Base-by-base conservation (phyloP, 1,140 invertebrate species). In the Araneus ventricosus region DNA sequence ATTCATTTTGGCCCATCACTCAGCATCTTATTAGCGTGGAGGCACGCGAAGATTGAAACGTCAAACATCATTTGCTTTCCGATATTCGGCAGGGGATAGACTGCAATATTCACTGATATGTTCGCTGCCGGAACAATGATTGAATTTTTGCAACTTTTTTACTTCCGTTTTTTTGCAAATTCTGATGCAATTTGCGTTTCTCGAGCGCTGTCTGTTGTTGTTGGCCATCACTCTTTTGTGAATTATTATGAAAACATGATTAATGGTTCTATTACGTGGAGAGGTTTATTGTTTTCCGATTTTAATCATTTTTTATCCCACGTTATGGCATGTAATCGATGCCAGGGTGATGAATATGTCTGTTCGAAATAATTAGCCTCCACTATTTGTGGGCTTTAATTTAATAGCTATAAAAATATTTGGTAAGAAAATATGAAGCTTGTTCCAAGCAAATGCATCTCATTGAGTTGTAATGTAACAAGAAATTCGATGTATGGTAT, bases 1-100 rank as follows among this genome's bases (percentile, higher is more conserved):
- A 75, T 34, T 75, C 70, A 37, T 34, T 5, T 20, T 30, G 17
- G 30, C 17, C 63, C 63, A 34, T 37, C 30, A 22, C 70, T 75
- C 70, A 75, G 30, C 70, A 75, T 75, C 70, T 75, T 75, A 75
- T 75, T 75, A 75, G 27, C 20, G 34, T 37, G 30, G 70, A 37
- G 17, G 70, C 70, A 75, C 70, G 70, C 34, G 30, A 75, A 75
- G 70, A 75, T 75, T 75, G 70, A 75, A 75, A 75, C 30, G 70
- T 37, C 70, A 75, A 37, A 30, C 70, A 75, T 75, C 70, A 75
- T 75, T 14, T 22, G 20, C 30, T 75, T 52, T 37, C 10, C 70
- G 34, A 75, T 75, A 75, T 75, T 34, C 30, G 7, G 22, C 4
- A 22, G 59, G 22, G 5, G 24, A 24, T 63, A 52, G 45, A 7